A percentile compares a stretch with the other conserved stretches of the same genome.
Conservation (phyloP, 1,140 invertebrate species). For the Neodiprion lecontei region DNA sequence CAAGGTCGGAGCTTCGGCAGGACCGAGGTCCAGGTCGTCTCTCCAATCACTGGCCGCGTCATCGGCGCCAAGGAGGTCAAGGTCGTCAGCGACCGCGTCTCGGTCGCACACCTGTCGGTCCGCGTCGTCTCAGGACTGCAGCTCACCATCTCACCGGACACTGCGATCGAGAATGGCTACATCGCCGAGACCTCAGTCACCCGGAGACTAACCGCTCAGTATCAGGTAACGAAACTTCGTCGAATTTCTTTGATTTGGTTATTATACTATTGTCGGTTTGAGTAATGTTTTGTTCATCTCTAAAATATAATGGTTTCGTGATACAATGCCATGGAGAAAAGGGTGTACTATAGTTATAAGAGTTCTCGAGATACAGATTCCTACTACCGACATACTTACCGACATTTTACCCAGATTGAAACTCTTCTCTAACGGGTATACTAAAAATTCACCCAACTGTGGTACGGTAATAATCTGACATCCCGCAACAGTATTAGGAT, state of each 20-base stretch:
- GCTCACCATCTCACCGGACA: conserved; percentile 85
- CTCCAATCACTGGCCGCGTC: conserved; percentile 89
- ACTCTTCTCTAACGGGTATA: too few relatives aligned
- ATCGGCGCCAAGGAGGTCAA: conserved; percentile 90
- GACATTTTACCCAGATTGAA: too few relatives aligned
- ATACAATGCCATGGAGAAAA: neutral
- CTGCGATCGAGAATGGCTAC: conserved; percentile 85
- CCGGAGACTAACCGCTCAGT: conserved; percentile 88
- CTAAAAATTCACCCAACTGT: too few relatives aligned
- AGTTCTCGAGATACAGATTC: too few relatives aligned
- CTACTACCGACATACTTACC: too few relatives aligned
- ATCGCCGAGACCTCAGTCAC: conserved; percentile 88
- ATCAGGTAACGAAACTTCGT: conserved; percentile 73
- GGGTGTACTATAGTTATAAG: conserved; percentile 10
- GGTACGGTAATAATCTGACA: too few relatives aligned
- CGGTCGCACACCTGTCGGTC: conserved; percentile 80
- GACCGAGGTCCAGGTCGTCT: conserved; percentile 92
- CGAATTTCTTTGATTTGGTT: neutral
- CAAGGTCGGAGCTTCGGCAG: conserved; percentile 87
- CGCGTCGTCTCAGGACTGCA: conserved; percentile 91
- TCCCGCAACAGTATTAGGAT: too few relatives aligned
- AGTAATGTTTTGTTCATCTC: neutral
- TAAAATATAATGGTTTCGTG: neutral
- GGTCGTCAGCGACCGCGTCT: conserved; percentile 91
- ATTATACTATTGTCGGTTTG: neutral